A percentile compares a stretch with the other conserved stretches of the same genome.
These are phyloP conservation scores for Addax nasomaculatus DNA, from an alignment of 2,113 vertebrate species.

Conservation along the genomic window DNA sequence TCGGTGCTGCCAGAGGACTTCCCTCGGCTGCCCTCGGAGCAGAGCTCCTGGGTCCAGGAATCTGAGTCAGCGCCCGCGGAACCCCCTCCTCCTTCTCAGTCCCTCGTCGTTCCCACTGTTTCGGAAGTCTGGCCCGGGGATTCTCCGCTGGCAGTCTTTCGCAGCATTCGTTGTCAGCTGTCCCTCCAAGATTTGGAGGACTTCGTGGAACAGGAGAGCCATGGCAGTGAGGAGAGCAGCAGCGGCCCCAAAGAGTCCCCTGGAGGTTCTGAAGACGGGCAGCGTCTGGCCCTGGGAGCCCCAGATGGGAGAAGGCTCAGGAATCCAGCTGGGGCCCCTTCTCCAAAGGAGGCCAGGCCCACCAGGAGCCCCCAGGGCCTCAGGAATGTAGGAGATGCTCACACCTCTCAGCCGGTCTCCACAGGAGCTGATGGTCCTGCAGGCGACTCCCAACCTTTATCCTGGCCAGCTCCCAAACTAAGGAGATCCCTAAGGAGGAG, in stretches of 20 bases:
- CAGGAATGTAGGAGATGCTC: background rate
- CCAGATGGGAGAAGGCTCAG: background rate
- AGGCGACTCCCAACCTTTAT: background rate
- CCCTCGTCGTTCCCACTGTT: background rate
- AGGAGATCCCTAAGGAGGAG: slow-evolving; percentile 41
- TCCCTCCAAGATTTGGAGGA: slow-evolving; percentile 69
- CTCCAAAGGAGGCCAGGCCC: background rate
- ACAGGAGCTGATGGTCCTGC: background rate
- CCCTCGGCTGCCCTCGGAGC: background rate
- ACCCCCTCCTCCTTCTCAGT: rapidly evolving
- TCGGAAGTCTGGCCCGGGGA: background rate
- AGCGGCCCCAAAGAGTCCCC: slow-evolving; percentile 42
- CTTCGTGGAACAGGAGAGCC: slow-evolving; percentile 56
- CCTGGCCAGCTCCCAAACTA: background rate
- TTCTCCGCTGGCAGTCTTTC: slow-evolving; percentile 53
- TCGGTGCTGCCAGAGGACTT: slow-evolving; percentile 31
- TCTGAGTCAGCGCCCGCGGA: background rate
- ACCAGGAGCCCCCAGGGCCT: background rate
- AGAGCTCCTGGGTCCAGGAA: background rate
- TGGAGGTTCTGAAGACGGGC: slow-evolving; percentile 24
- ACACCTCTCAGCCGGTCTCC: background rate
- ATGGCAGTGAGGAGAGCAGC: slow-evolving; percentile 60
- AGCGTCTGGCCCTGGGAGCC: background rate
- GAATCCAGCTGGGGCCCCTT: background rate
- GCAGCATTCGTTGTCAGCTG: slow-evolving; percentile 81